These are phyloP conservation scores for Drosophila malerkotliana DNA, from an alignment of 1,140 invertebrate genomes.

Conservation along the genomic window DNA sequence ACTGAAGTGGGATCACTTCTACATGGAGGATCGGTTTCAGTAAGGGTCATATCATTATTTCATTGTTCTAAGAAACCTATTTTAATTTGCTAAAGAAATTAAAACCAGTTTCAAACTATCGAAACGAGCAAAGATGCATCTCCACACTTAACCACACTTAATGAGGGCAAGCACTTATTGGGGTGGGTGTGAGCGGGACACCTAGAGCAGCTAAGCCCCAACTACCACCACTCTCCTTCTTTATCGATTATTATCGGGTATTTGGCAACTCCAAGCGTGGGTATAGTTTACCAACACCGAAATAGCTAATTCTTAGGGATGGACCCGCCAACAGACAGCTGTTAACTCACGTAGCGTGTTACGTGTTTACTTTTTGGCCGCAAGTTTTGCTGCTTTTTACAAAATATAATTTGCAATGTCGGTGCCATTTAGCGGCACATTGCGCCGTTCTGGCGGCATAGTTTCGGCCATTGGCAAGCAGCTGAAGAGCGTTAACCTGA, in stretches of 20 bases:
- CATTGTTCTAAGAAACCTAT: background rate
- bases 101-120: background rate
- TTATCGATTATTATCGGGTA: background rate
- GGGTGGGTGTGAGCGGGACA: background rate
- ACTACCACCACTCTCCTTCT: background rate
- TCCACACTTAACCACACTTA: background rate
- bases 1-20: background rate
- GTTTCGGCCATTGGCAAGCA: slow-evolving; percentile 89
- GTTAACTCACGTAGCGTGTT: slow-evolving; percentile 30
- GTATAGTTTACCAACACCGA: background rate
- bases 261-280: background rate
- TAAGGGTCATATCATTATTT: background rate
- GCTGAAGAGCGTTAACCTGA: slow-evolving; percentile 88
- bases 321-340: slow-evolving; percentile 8
- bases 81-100: background rate
- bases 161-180: background rate
- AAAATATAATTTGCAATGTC: slow-evolving; percentile 85
- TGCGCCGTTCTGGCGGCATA: slow-evolving; percentile 87
- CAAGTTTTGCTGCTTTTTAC: slow-evolving; percentile 19
- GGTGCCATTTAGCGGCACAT: slow-evolving; percentile 88
- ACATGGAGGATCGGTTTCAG: background rate
- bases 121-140: background rate
- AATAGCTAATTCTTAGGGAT: background rate
- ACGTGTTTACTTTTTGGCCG: slow-evolving; percentile 20
- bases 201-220: background rate